These are phyloP conservation scores for Percopsis omiscomaycus DNA, from an alignment of 2,797 vertebrate species.

Conservation along the genomic window DNA sequence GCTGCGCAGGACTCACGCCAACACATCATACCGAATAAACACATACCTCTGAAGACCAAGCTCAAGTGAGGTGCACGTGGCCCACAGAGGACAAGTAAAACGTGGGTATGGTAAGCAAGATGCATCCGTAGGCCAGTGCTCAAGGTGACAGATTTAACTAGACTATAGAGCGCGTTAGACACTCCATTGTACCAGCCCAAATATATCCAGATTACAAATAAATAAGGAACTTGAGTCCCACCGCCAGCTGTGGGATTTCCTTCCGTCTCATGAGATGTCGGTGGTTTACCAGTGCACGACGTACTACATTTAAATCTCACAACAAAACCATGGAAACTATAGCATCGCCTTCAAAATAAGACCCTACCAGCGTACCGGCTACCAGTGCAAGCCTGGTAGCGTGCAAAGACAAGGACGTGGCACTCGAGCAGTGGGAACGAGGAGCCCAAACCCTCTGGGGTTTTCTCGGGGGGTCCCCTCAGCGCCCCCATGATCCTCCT, in stretches of 20 bases:
- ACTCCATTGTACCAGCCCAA: no score
- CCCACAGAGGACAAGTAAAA: background rate
- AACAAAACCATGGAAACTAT: background rate
- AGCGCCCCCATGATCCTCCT: slow-evolving; percentile 20
- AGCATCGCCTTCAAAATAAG: slow-evolving; percentile 1
- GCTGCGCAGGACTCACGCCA: background rate
- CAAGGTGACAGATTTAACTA: background rate
- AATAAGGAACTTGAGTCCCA: slow-evolving; percentile 47
- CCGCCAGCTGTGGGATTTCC: slow-evolving; percentile 45
- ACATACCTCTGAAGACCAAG: background rate
- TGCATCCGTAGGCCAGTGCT: background rate
- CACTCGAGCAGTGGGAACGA: background rate
- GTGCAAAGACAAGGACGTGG: background rate
- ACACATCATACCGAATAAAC: background rate
- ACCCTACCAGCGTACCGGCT: background rate
- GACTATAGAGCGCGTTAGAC: background rate
- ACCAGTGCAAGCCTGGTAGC: background rate
- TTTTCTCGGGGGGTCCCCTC: slow-evolving; percentile 3
- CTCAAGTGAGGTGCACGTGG: background rate
- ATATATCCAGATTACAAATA: no score
- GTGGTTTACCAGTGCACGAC: slow-evolving; percentile 1
- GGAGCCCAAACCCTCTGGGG: slow-evolving; percentile 1
- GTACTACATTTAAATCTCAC: no score
- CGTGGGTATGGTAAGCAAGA: background rate
- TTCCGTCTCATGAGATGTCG: slow-evolving; percentile 30